Conservation (phyloP, 2,797 vertebrate species). For the Tenualosa ilisha region DNA sequence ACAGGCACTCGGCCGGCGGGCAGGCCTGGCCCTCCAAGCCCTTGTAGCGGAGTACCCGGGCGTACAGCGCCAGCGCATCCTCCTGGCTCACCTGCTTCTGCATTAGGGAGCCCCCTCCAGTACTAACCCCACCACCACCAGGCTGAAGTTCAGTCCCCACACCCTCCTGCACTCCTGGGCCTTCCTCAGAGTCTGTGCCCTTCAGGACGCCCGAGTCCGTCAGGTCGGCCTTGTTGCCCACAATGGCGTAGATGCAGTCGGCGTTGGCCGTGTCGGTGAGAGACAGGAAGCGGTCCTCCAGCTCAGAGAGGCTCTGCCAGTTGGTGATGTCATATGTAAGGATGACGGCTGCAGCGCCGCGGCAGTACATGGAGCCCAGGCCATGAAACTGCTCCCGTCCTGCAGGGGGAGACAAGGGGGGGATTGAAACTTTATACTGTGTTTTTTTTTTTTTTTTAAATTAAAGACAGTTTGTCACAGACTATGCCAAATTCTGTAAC, state of each 20-base stretch:
- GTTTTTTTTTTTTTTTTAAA: not conserved
- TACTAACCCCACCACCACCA: constrained; percentile 26
- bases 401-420: constrained; percentile 54
- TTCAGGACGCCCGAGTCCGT: constrained; percentile 64
- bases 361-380: constrained; percentile 96
- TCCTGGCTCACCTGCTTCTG: constrained; percentile 82
- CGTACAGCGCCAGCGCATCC: constrained; percentile 85
- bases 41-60: constrained; percentile 87
- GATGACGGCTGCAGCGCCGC: constrained; percentile 89
- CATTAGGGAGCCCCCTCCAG: constrained; percentile 55
- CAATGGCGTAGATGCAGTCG: constrained; percentile 92
- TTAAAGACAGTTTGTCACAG: not conserved
- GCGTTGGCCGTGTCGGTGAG: constrained; percentile 89
- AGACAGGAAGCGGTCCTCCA: constrained; percentile 93
- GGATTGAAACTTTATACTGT: not conserved
- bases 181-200: constrained; percentile 41
- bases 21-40: constrained; percentile 83
- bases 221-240: constrained; percentile 95
- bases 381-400: constrained; percentile 97
- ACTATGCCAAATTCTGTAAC: not conserved
- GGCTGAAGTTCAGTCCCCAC: constrained; percentile 49
- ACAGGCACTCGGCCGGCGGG: constrained; percentile 88
- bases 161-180: constrained; percentile 44
- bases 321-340: constrained; percentile 92
- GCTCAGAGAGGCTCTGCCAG: constrained; percentile 87